Percentiles rank a stretch among this genome's conserved stretches.
phyloP scores from a whole-genome alignment of 2,113 vertebrate species.

The Toxotes jaculatrix region DNA sequence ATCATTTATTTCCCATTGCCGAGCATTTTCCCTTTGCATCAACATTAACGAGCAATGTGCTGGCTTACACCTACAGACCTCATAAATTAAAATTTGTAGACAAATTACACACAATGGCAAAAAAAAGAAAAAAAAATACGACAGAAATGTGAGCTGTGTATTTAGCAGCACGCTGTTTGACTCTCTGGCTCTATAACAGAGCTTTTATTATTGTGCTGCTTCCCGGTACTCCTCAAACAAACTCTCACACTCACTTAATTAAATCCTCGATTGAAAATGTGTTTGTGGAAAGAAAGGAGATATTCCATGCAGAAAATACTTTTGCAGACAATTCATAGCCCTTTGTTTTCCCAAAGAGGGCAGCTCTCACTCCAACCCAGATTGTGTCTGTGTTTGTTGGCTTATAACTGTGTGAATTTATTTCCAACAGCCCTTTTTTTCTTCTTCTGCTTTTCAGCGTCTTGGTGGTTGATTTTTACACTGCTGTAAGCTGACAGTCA shows the following conservation, averaged over 20 bases:
- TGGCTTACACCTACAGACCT: slow-evolving; percentile 51
- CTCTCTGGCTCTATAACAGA: slow-evolving; percentile 54
- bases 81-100: slow-evolving; percentile 70
- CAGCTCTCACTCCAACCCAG: slow-evolving; percentile 50
- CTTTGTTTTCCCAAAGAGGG: slow-evolving; percentile 65
- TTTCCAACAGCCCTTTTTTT: slow-evolving; percentile 60
- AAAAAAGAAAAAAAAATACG: slow-evolving; percentile 27
- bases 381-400: slow-evolving; percentile 72
- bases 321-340: slow-evolving; percentile 62
- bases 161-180: slow-evolving; percentile 60
- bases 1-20: slow-evolving; percentile 18
- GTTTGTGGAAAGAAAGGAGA: slow-evolving; percentile 78
- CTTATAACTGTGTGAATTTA: slow-evolving; percentile 50
- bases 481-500: slow-evolving; percentile 57
- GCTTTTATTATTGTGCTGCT: slow-evolving; percentile 67
- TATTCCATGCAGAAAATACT: slow-evolving; percentile 66
- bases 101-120: slow-evolving; percentile 58
- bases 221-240: slow-evolving; percentile 69
- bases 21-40: slow-evolving; percentile 30
- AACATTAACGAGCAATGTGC: slow-evolving; percentile 54
- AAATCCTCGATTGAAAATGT: slow-evolving; percentile 69
- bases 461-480: slow-evolving; percentile 36
- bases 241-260: slow-evolving; percentile 73
- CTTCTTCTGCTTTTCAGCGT: slow-evolving; percentile 16
- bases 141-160: slow-evolving; percentile 76